Evolutionary conservation across 2,888 invertebrate species (phyloP), one percentile per base, ranked within the genome.

Genomic region (Sesia bembeciformis): DNA sequence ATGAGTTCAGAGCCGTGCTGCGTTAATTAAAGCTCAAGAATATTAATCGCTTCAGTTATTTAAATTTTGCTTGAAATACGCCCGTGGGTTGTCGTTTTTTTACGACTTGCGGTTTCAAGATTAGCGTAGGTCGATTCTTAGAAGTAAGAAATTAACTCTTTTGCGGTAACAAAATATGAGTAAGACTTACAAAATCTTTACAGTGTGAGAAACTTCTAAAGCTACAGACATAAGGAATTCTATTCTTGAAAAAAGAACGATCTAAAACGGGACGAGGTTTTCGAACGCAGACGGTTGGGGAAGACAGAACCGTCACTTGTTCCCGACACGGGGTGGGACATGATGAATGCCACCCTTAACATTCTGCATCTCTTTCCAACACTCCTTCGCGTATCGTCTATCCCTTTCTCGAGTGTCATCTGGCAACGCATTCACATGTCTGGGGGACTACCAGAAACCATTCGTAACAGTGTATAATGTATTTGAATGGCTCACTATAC

Each of bases 381-480:
- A 42, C 71, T 52, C 58, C 40, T 53, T 57, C 55, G 40, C 59
- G 57, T 53, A 62, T 78, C 64, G 55, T 57, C 53, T 58, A 58
- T 71, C 69, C 75, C 77, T 60, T 68, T 65, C 64, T 57, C 8
- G 61, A 55, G 68, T 76, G 83, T 85, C 86, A 86, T 86, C 83
- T 85, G 87, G 83, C 84, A 70, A 70, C 69, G 75, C 76, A 75
- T 76, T 81, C 81, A 79, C 76, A 78, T 71, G 72, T 70, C 74
- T 71, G 67, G 79, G 81, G 84, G 84, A 79, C 74, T 68, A 82
- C 84, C 81, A 84, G 79, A 76, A 80, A 75, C 84, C 80, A 86
- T 81, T 85, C 83, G 84, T 80, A 83, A 86, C 85, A 82, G 80
- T 83, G 84, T 82, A 83, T 84, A 86, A 83, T 84, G 78, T 82